phyloP scores from a whole-genome alignment of 2,888 invertebrate genomes.

The Cephus pulcher region DNA sequence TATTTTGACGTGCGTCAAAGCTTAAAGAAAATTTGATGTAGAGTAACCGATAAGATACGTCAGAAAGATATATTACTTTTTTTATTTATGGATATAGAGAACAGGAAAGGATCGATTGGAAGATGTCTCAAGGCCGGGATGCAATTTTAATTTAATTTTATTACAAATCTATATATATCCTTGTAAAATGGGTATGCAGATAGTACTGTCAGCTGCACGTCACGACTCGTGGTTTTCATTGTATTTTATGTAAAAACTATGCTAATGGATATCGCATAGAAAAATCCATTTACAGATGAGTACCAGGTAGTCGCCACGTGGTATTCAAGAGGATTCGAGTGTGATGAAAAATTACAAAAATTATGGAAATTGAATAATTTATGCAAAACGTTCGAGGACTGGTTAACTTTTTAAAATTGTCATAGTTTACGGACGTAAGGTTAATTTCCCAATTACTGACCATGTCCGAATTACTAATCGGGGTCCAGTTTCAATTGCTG shows the following conservation, averaged over 20 bases:
- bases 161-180: slow-evolving; percentile 46
- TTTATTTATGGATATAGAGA: neutral
- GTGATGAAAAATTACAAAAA: slow-evolving; percentile 53
- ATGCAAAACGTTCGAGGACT: slow-evolving; percentile 41
- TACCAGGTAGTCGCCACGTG: neutral
- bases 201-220: slow-evolving; percentile 34
- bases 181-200: slow-evolving; percentile 44
- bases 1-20: neutral
- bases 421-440: neutral
- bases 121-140: neutral
- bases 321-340: neutral
- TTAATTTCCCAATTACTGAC: slow-evolving; percentile 8
- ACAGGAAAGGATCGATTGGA: neutral
- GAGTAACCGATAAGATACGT: neutral
- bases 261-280: slow-evolving; percentile 62
- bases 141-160: neutral
- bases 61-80: neutral
- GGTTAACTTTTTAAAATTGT: slow-evolving; percentile 43
- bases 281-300: slow-evolving; percentile 55
- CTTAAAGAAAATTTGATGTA: neutral
- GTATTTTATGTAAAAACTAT: slow-evolving; percentile 64
- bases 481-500: too few species aligned
- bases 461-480: neutral
- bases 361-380: slow-evolving; percentile 56
- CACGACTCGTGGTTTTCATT: slow-evolving; percentile 28